Base-by-base conservation (phyloP, 1,140 invertebrate genomes). In the Macrocentrus cingulum region DNA sequence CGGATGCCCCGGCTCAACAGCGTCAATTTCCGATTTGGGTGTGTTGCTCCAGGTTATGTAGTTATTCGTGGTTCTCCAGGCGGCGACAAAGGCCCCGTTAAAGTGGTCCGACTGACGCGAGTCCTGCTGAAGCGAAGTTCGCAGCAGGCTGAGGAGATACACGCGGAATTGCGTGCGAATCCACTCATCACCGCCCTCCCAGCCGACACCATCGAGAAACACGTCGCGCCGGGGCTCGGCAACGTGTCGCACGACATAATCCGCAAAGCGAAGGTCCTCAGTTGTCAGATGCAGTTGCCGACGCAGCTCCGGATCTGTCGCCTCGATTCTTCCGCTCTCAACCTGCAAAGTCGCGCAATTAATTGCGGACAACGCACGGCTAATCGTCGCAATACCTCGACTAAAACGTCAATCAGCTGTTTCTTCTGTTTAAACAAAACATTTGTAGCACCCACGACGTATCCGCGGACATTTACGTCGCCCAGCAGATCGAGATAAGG, bases 391-490 rank as follows among this genome's bases (percentile, higher is more conserved):
- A 48, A 78, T 71, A 97, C 88, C 80, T 97, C 95, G 8, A 99
- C 85, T 48, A 98, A 79, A 23, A 95, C 90, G 82, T 99, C 97
- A 67, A 94, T 91, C 3, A 97, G 76, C 69, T 97, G 91, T 57
- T 89, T 87, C 70, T 97, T 97, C 69, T 98, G 95, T 75, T 95
- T 95, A 71, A 99, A 99, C 5, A 99, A 81, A 13, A 97, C 88
- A 84, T 99, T 99, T 32, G 96, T 98, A 6, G 97, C 97, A 45
- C 97, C 97, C 60, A 98, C 91, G 32, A 98, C 81, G 79, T 96
- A 99, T 44, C 94, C 92, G 61, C 92, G 82, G 5, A 98, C 90
- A 68, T 91, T 92, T 1, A 88, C 82, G 76, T 98, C 94, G 54
- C 86, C 87, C 20, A 99, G 77, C 39, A 97, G 79, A 81, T 99